A percentile compares a stretch with the other conserved stretches of the same genome.
Conservation (phyloP, 2,797 vertebrate genomes). For the Garrulus glandarius region DNA sequence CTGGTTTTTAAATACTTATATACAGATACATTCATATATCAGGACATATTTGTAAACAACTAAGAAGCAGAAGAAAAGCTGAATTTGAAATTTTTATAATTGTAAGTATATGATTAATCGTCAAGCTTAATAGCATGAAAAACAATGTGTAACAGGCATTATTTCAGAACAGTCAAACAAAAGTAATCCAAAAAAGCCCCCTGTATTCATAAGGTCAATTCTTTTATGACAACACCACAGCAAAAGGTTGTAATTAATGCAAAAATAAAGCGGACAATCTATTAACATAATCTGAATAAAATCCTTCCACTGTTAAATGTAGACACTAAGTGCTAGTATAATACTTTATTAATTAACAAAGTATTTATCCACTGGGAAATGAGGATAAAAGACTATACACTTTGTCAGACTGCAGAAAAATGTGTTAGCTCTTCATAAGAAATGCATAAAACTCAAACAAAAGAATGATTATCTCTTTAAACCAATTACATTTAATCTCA, state of each 20-base stretch:
- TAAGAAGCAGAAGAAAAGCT: background rate
- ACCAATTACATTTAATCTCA: slow-evolving; percentile 79
- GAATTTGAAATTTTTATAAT: background rate
- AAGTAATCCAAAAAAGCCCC: slow-evolving; percentile 66
- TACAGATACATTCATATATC: background rate
- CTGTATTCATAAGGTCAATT: slow-evolving; percentile 60
- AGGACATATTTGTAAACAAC: background rate
- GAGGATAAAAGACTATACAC: slow-evolving; percentile 73
- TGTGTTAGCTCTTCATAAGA: slow-evolving; percentile 77
- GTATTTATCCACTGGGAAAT: slow-evolving; percentile 80
- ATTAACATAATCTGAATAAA: slow-evolving; percentile 81
- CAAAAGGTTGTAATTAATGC: slow-evolving; percentile 76
- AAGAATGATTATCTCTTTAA: slow-evolving; percentile 78
- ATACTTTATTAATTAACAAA: slow-evolving; percentile 82
- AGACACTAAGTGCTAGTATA: slow-evolving; percentile 76
- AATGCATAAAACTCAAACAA: slow-evolving; percentile 80
- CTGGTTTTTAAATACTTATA: background rate
- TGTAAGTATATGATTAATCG: background rate
- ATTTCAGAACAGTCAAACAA: slow-evolving; percentile 58
- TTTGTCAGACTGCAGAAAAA: slow-evolving; percentile 76
- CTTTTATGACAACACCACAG: slow-evolving; percentile 53
- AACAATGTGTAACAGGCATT: slow-evolving; percentile 41
- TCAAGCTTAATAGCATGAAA: background rate
- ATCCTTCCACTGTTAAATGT: slow-evolving; percentile 74
- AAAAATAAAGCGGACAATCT: slow-evolving; percentile 75